Percentiles rank a stretch among this genome's conserved stretches.
These are phyloP conservation scores for Actinostola sp. DNA, from an alignment of 92 coral and sea anemone species.

Conservation along the genomic window DNA sequence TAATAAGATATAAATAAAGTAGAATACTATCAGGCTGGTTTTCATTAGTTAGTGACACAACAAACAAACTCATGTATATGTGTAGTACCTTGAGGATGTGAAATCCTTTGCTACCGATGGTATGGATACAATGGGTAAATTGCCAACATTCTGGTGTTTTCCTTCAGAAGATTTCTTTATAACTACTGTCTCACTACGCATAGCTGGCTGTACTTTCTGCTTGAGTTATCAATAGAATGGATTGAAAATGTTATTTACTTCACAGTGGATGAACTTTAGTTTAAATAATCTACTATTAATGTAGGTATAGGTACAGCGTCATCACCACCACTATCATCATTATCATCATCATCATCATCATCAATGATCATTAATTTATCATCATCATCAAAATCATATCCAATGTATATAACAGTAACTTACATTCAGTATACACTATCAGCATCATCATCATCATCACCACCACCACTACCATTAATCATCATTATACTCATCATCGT, in stretches of 20 bases:
- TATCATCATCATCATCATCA: too few species aligned
- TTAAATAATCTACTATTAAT: too few species aligned
- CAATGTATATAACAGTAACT: not conserved
- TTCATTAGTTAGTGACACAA: too few species aligned
- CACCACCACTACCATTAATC: not conserved
- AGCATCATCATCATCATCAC: not conserved
- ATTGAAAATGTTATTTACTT: not conserved
- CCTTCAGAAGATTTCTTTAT: conserved; percentile 51
- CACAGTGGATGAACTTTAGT: too few species aligned
- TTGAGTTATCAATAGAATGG: not conserved
- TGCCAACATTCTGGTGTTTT: conserved; percentile 36
- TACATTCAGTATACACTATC: not conserved
- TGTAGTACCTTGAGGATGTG: not conserved
- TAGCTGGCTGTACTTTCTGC: conserved; percentile 52
- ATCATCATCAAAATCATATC: too few species aligned
- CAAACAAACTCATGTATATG: too few species aligned
- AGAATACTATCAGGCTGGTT: too few species aligned
- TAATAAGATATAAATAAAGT: too few species aligned
- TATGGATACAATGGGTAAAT: conserved; percentile 3
- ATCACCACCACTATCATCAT: too few species aligned
- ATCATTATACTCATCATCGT: not conserved
- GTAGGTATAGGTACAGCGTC: too few species aligned
- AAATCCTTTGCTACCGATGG: not conserved
- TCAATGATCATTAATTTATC: too few species aligned
- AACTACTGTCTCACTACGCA: conserved; percentile 80